These are phyloP conservation scores for Diplosoma virens DNA, from an alignment of 23 tunicate species.

Conservation along the genomic window DNA sequence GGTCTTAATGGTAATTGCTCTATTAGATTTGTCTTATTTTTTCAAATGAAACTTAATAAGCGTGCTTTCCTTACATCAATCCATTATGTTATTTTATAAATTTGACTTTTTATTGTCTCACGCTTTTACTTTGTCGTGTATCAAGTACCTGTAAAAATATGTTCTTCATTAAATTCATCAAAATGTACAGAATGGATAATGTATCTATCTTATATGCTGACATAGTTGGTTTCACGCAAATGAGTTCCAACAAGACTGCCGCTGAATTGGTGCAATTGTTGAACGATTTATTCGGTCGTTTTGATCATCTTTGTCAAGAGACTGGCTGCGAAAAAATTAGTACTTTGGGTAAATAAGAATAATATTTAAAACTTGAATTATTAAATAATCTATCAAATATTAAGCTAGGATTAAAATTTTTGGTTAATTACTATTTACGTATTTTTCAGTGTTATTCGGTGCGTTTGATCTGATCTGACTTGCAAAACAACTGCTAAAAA, in stretches of 20 bases:
- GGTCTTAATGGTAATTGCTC: no score
- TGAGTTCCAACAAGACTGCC: constrained; percentile 90
- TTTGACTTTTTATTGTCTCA: not conserved
- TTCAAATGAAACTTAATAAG: not conserved
- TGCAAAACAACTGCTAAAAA: no score
- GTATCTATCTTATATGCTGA: constrained; percentile 98
- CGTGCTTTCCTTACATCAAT: not conserved
- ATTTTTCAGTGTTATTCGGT: no score
- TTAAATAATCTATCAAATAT: not conserved
- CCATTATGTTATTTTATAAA: not conserved
- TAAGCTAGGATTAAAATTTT: no score
- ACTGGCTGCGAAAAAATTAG: constrained; percentile 96
- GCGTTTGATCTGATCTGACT: no score
- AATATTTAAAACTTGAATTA: not conserved
- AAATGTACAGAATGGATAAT: constrained; percentile 74
- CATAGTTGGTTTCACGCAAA: constrained; percentile 94
- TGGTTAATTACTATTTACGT: no score
- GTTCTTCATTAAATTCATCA: no score
- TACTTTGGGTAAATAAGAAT: constrained; percentile 63
- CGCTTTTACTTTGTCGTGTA: not conserved
- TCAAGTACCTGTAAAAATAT: no score
- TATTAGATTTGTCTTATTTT: not conserved
- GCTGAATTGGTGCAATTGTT: constrained; percentile 76
- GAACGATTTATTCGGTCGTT: constrained; percentile 92
- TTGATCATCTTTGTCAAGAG: constrained; percentile 73